Base-by-base conservation (phyloP, 2,113 vertebrate species). In the Vulpes lagopus region DNA sequence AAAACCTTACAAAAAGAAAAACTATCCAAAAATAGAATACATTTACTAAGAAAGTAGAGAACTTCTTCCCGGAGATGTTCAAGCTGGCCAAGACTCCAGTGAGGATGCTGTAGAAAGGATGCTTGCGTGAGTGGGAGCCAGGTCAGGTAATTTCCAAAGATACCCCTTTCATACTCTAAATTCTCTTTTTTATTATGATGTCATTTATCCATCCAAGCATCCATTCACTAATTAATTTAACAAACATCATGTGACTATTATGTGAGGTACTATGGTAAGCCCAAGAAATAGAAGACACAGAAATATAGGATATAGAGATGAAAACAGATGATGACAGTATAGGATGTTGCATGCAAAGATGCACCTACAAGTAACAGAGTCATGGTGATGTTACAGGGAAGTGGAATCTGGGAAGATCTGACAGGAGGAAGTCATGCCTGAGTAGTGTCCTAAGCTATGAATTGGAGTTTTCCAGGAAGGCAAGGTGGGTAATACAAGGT, bases 1-100 rank as follows among this genome's bases (percentile, higher is more conserved):
- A 59, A 82, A 89, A 86, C 23, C 14, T 69, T 55, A 92, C 78
- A 69, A 94, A 86, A 95, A 93, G 73, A 35, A 96, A 96, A 84
- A 32, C 20, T 76, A 81, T 71, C 51, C 6, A 57, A 49, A 27
- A 76, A 38, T 84, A 90, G n/a, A 92, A 60, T 38, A 22, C 11
- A 93, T 82, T 95, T 92, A 71, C 43, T 95, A 35, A 65, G 67
- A 67, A 91, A 90, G 53, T 35, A 90, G 15, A 81, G 11, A 57
- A 57, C 4, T 76, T 74, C 23, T 53, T 83, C 51, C 60, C 95
- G 76, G 73, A 86, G 15, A 67, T 80, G 35, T 60, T 89, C 16
- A 67, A 80, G 60, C 49, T 76, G 62, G 5, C 23, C 65, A 25
- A 79, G 20, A 25, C 38, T n/a, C 55, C 62, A 9, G 49, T 17